These are phyloP conservation scores for Sebastes umbrosus DNA, from an alignment of 2,797 vertebrate genomes.

Conservation along the genomic window DNA sequence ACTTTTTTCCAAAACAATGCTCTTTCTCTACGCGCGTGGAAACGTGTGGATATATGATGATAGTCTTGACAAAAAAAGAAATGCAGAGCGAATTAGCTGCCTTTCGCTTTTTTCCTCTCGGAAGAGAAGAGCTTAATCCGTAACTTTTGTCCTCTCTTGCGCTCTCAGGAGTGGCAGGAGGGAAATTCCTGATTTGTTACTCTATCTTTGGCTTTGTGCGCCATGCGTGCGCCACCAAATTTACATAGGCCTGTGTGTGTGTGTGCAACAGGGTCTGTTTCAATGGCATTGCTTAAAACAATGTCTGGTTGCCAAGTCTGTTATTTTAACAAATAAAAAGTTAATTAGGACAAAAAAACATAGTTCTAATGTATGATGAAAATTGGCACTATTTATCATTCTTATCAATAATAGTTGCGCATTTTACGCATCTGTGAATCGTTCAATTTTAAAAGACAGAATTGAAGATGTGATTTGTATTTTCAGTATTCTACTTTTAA, in stretches of 20 bases:
- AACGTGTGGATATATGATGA: background rate
- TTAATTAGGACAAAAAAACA: background rate
- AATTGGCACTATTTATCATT: background rate
- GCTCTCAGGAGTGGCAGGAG: slow-evolving; percentile 84
- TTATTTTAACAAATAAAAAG: background rate
- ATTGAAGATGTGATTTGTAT: background rate
- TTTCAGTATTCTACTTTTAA: background rate
- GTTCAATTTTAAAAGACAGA: background rate
- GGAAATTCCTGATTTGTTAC: slow-evolving; percentile 88
- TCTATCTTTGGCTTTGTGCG: slow-evolving; percentile 81
- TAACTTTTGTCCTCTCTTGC: slow-evolving; percentile 69
- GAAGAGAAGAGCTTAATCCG: slow-evolving; percentile 49
- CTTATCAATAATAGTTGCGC: background rate
- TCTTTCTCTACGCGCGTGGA: background rate
- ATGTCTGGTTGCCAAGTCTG: background rate
- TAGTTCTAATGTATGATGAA: background rate
- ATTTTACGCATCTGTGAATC: background rate
- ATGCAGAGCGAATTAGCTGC: background rate
- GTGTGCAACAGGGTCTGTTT: slow-evolving; percentile 50
- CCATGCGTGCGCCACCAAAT: slow-evolving; percentile 74
- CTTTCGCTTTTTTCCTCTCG: slow-evolving; percentile 20
- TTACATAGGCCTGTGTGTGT: slow-evolving; percentile 48
- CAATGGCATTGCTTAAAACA: background rate
- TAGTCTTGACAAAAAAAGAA: background rate
- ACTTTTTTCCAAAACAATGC: background rate